A percentile compares a stretch with the other conserved stretches of the same genome.
Evolutionary conservation across 2,113 vertebrate species (phyloP).

Genomic region (Peromyscus maniculatus): DNA sequence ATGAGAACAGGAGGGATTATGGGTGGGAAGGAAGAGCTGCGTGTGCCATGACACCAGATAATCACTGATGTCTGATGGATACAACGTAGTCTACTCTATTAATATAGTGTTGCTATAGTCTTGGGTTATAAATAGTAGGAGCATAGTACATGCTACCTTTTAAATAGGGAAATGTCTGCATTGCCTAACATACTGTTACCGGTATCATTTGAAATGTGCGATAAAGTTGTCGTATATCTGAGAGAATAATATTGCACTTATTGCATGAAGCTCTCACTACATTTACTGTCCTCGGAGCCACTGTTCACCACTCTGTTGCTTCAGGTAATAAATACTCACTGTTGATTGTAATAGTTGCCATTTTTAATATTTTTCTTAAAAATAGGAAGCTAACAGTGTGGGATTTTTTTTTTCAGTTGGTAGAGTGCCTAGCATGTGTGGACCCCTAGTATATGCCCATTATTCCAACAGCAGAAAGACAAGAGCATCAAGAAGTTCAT

Average conservation of each 20-base stretch:
- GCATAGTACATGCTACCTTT: background rate
- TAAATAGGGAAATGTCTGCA: slow-evolving; percentile 50
- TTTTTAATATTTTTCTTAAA: slow-evolving; percentile 59
- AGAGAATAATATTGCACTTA: slow-evolving; percentile 67
- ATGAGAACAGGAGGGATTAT: background rate
- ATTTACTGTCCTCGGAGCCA: slow-evolving; percentile 71
- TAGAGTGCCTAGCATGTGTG: background rate
- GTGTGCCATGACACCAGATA: background rate
- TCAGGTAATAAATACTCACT: slow-evolving; percentile 71
- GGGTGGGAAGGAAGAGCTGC: background rate
- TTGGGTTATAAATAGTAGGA: slow-evolving; percentile 19
- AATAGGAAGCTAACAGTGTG: background rate
- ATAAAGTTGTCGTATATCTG: slow-evolving; percentile 71
- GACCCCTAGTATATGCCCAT: background rate
- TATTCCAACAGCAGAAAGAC: background rate
- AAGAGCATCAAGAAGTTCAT: background rate
- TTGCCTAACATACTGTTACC: slow-evolving; percentile 58
- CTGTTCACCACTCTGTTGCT: slow-evolving; percentile 45
- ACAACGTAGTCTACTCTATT: background rate
- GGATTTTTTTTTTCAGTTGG: background rate
- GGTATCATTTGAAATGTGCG: slow-evolving; percentile 58
- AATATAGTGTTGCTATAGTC: background rate
- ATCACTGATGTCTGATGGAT: background rate
- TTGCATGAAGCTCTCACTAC: slow-evolving; percentile 64
- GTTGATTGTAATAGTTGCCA: slow-evolving; percentile 63